Percentiles rank a stretch among this genome's conserved stretches.
Conservation (phyloP, 2,113 vertebrate species). For the Dolichallabes microphthalmus region DNA sequence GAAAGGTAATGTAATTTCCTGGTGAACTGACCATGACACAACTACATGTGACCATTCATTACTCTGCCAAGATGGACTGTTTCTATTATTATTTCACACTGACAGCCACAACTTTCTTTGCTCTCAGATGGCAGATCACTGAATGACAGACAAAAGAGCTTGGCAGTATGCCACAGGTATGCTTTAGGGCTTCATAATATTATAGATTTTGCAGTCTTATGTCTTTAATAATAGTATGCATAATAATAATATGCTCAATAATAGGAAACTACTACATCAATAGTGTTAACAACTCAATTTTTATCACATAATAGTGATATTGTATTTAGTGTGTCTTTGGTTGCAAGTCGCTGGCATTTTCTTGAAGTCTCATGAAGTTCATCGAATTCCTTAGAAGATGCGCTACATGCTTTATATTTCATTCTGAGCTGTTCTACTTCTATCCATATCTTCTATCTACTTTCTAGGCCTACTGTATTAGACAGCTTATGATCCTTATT, state of each 20-base stretch:
- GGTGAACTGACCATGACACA: constrained; percentile 17
- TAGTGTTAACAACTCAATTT: not conserved
- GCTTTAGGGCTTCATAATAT: not conserved
- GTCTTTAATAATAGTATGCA: too few relatives aligned
- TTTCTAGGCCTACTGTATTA: not conserved
- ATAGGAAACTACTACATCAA: not conserved
- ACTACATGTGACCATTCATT: constrained; percentile 26
- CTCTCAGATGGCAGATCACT: not conserved
- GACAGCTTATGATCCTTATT: not conserved
- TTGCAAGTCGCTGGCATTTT: not conserved
- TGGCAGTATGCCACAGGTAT: constrained; percentile 6
- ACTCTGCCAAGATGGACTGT: not conserved
- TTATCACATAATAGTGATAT: not conserved
- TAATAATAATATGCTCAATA: too few relatives aligned
- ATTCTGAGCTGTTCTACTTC: not conserved
- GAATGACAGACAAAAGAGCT: constrained; percentile 27
- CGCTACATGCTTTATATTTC: not conserved
- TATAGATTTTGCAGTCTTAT: constrained; percentile 18
- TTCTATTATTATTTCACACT: constrained; percentile 15
- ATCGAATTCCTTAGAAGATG: not conserved
- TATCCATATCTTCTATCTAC: not conserved
- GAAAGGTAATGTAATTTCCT: constrained; percentile 23
- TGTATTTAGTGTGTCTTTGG: not conserved
- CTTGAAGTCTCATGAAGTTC: not conserved
- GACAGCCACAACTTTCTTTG: constrained; percentile 1